Conservation (phyloP, 2,888 invertebrate genomes). For the Cephus runcator region DNA sequence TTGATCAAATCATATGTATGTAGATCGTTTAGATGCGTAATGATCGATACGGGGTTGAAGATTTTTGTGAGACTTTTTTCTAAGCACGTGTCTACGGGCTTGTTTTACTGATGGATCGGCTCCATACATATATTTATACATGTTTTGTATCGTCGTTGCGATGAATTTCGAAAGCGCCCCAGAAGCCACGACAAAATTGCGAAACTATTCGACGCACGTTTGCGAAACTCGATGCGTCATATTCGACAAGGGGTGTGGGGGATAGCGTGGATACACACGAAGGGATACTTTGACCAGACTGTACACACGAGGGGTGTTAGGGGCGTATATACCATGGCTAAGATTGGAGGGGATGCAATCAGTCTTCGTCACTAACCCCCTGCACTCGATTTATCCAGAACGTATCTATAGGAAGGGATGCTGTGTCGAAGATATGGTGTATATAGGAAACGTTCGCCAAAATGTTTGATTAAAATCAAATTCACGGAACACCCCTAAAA, state of each 20-base stretch:
- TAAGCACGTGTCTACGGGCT: neutral
- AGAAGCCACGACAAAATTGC: neutral
- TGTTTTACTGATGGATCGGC: neutral
- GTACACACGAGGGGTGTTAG: neutral
- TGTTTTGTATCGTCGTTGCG: neutral
- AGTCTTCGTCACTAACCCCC: slow-evolving; percentile 35
- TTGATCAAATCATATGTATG: neutral
- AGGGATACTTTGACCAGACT: neutral
- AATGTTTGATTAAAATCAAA: neutral
- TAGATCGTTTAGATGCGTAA: neutral
- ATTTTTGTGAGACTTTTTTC: neutral
- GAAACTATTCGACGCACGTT: neutral
- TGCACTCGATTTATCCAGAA: slow-evolving; percentile 25
- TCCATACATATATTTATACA: neutral
- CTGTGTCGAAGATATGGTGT: neutral
- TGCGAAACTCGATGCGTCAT: neutral
- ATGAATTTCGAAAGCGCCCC: slow-evolving; percentile 6
- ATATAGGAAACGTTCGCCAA: neutral
- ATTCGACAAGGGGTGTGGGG: neutral
- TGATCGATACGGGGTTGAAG: neutral
- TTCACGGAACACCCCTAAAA: neutral
- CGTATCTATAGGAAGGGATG: neutral
- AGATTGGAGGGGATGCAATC: slow-evolving; percentile 30
- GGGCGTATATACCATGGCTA: slow-evolving; percentile 1
- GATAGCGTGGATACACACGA: neutral